Evolutionary conservation across 2,888 invertebrate species (phyloP), one percentile per base, ranked within the genome.

Genomic region (Caenorhabditis auriculariae): DNA sequence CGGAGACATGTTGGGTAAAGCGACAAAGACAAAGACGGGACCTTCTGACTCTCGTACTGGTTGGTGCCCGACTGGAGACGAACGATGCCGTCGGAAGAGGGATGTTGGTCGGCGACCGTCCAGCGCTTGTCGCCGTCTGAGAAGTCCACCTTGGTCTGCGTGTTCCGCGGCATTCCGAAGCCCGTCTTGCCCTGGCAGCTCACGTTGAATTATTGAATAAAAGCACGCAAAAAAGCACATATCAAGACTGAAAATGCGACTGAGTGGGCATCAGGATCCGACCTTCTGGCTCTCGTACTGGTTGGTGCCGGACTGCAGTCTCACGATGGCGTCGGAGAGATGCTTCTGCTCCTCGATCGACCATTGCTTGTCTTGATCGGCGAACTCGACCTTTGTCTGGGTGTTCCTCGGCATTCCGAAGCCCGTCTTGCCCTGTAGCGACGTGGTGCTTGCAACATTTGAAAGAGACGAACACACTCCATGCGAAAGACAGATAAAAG

Each of bases 21-120:
- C 17, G 44, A 28, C 26, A 52, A 29, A 44, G 43, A 43, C n/a
- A 44, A 9, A 29, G 35, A 52, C 37, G 47, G 49, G 47, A 78
- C 78, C 74, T 78, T 78, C 56, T 79, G 79, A 29, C 75, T 75
- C 29, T 76, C 75, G 64, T 70, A 79, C 47, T 74, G 68, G 64
- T 81, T 81, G 39, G 80, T 78, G 42, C 81, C 81, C 15, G 72
- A 69, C 63, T 81, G 81, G 4, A 81, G 67, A 42, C 81, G 74
- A 47, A 81, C 78, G 35, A 78, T 67, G 23, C 60, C 66, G 55
- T 81, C 81, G 42, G 66, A 58, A 23, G 59, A 57, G 7, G 70
- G 60, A 35, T 76, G 54, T 42, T 58, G 59, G 27, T 65, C 62
- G 29, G 46, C 57, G 12, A 68, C 60, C 15, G 29, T 28, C 72